A percentile compares a stretch with the other conserved stretches of the same genome.
These are phyloP conservation scores for Trididemnum clinides DNA, from an alignment of 23 tunicate genomes.

Conservation along the genomic window DNA sequence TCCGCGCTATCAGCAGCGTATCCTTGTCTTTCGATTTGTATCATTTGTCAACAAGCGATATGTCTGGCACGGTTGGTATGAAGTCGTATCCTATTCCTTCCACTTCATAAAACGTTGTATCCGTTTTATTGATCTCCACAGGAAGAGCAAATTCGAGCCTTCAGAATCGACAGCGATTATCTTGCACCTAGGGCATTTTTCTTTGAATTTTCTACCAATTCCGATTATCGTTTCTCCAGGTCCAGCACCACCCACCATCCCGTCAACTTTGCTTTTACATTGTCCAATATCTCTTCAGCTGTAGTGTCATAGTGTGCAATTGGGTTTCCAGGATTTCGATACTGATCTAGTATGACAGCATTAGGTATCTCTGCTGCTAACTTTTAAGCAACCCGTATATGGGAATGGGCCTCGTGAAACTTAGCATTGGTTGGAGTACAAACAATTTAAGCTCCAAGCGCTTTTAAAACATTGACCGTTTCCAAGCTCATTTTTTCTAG, in stretches of 20 bases:
- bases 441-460: slow-evolving; percentile 96
- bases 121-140: slow-evolving; percentile 77
- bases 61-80: slow-evolving; percentile 92
- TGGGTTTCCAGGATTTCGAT: slow-evolving; percentile 96
- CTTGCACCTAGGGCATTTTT: slow-evolving; percentile 81
- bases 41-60: slow-evolving; percentile 97
- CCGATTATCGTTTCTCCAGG: slow-evolving; percentile 97
- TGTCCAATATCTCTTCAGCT: slow-evolving; percentile 90
- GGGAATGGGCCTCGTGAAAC: slow-evolving; percentile 93
- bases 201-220: slow-evolving; percentile 87
- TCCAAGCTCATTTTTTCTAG: slow-evolving; percentile 98
- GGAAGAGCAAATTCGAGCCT: slow-evolving; percentile 97
- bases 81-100: slow-evolving; percentile 99
- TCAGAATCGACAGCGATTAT: slow-evolving; percentile 96
- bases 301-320: slow-evolving; percentile 99
- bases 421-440: slow-evolving; percentile 94
- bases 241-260: slow-evolving; percentile 88
- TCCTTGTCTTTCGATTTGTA: slow-evolving; percentile 91
- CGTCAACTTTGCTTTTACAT: slow-evolving; percentile 54
- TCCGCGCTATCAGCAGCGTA: slow-evolving; percentile 87
- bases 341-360: slow-evolving; percentile 96
- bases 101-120: slow-evolving; percentile 83
- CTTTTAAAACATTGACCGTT: slow-evolving; percentile 94
- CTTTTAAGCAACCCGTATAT: slow-evolving; percentile 94
- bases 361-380: slow-evolving; percentile 76